Percentiles rank a stretch among this genome's conserved stretches.
phyloP scores from a whole-genome alignment of 2,888 invertebrate species.

The Macaria liturata region DNA sequence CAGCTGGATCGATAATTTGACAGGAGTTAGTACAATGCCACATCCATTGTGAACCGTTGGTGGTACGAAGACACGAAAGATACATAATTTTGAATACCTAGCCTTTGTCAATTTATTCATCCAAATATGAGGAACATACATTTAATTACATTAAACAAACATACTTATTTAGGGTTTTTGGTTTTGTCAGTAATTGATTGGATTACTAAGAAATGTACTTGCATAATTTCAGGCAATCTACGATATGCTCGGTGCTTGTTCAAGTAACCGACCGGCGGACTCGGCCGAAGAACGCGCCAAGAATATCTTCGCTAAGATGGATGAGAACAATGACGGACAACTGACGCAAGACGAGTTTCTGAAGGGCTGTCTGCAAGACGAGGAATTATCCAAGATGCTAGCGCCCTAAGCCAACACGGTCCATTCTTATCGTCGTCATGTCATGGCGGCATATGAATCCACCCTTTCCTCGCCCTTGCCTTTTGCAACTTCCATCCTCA shows the following conservation, averaged over 20 bases:
- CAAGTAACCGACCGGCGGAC: slow-evolving; percentile 96
- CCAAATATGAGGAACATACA: too few species aligned
- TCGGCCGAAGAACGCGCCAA: slow-evolving; percentile 98
- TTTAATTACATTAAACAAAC: too few species aligned
- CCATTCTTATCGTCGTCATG: slow-evolving; percentile 6
- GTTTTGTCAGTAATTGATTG: too few species aligned
- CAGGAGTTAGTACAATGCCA: too few species aligned
- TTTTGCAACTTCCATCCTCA: slow-evolving; percentile 27
- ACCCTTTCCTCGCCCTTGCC: slow-evolving; percentile 33
- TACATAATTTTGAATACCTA: too few species aligned
- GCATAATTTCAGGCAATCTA: slow-evolving; percentile 94
- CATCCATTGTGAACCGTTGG: too few species aligned
- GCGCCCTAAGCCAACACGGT: slow-evolving; percentile 87
- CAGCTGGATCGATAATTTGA: too few species aligned
- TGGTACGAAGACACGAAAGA: too few species aligned
- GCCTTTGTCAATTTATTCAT: too few species aligned
- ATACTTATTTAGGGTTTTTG: too few species aligned
- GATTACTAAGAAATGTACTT: too few species aligned
- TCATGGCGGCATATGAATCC: slow-evolving; percentile 16
- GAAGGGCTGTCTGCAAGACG: slow-evolving; percentile 98
- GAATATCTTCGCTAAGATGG: slow-evolving; percentile 99
- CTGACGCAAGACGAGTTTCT: slow-evolving; percentile 99
- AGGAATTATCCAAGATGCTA: slow-evolving; percentile 96
- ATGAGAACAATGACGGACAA: slow-evolving; percentile 99
- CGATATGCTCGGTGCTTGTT: slow-evolving; percentile 99